These are phyloP conservation scores for Luperina testacea DNA, from an alignment of 2,888 invertebrate genomes.

Conservation along the genomic window DNA sequence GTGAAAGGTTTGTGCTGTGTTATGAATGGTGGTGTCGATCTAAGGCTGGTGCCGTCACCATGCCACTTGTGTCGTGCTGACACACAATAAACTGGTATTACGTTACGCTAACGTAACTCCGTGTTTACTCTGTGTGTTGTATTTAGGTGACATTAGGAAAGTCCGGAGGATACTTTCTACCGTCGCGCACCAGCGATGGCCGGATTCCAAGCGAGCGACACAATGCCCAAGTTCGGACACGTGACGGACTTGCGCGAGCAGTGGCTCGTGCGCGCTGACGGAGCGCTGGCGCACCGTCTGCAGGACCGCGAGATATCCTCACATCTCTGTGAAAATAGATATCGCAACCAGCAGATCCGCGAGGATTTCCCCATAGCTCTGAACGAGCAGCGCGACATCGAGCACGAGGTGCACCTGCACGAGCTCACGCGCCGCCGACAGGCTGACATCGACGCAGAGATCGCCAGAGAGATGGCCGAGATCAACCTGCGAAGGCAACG, in stretches of 20 bases:
- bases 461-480: conserved; percentile 87
- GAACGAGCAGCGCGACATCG: conserved; percentile 84
- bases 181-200: conserved; percentile 78
- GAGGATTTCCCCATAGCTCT: conserved; percentile 88
- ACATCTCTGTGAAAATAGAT: conserved; percentile 87
- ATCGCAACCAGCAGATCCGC: conserved; percentile 87
- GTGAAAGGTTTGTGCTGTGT: conserved; percentile 67
- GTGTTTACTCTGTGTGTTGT: conserved; percentile 51
- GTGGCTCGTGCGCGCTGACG: conserved; percentile 87
- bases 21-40: conserved; percentile 56
- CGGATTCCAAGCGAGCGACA: conserved; percentile 83
- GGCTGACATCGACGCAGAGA: conserved; percentile 87
- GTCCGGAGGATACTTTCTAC: conserved; percentile 66
- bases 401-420: conserved; percentile 81
- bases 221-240: conserved; percentile 87
- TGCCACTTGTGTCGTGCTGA: conserved; percentile 68
- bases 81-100: conserved; percentile 68
- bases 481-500: conserved; percentile 85
- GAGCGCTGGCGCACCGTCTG: conserved; percentile 86
- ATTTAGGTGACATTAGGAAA: conserved; percentile 65
- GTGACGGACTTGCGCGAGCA: conserved; percentile 87
- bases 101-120: conserved; percentile 66
- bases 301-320: conserved; percentile 88
- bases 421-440: conserved; percentile 83
- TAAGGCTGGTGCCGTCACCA: conserved; percentile 67